These are phyloP conservation scores for Sebastes melanostomus DNA, from an alignment of 2,797 vertebrate species.

Conservation along the genomic window DNA sequence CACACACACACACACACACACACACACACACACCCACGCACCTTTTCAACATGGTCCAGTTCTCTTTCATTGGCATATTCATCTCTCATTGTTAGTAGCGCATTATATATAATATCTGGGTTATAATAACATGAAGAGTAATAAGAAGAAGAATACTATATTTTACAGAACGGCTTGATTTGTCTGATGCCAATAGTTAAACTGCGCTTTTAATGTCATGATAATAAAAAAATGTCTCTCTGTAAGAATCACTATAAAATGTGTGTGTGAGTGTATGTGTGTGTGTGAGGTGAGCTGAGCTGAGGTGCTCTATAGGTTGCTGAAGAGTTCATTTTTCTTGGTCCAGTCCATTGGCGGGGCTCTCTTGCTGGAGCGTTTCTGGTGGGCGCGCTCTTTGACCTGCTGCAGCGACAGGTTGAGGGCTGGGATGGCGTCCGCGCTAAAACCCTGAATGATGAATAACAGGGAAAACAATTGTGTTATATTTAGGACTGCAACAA, in stretches of 20 bases:
- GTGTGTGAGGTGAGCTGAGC: conserved; percentile 10
- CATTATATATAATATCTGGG: conserved; percentile 55
- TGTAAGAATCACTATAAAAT: conserved; percentile 27
- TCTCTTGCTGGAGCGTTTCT: conserved; percentile 92
- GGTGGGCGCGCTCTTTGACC: conserved; percentile 92
- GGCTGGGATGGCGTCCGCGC: conserved; percentile 75
- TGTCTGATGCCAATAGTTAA: conserved; percentile 28
- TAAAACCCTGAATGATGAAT: conserved; percentile 47
- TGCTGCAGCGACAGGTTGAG: conserved; percentile 89
- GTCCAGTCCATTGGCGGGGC: conserved; percentile 98
- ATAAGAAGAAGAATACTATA: conserved; percentile 42
- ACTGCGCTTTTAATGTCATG: conserved; percentile 26
- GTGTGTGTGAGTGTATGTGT: not conserved
- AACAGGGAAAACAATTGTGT: not conserved
- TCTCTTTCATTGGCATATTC: conserved; percentile 54
- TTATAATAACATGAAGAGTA: conserved; percentile 62
- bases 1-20: not conserved
- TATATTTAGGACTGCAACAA: not conserved
- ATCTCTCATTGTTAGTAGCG: conserved; percentile 72
- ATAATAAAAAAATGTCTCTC: conserved; percentile 25
- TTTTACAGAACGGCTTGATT: conserved; percentile 54
- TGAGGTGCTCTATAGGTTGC: conserved; percentile 87
- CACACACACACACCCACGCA: not conserved
- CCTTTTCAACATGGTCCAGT: conserved; percentile 33
- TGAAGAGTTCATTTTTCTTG: conserved; percentile 98